Base-by-base conservation (phyloP, 2,888 invertebrate genomes). In the Chrysodeixis includens region DNA sequence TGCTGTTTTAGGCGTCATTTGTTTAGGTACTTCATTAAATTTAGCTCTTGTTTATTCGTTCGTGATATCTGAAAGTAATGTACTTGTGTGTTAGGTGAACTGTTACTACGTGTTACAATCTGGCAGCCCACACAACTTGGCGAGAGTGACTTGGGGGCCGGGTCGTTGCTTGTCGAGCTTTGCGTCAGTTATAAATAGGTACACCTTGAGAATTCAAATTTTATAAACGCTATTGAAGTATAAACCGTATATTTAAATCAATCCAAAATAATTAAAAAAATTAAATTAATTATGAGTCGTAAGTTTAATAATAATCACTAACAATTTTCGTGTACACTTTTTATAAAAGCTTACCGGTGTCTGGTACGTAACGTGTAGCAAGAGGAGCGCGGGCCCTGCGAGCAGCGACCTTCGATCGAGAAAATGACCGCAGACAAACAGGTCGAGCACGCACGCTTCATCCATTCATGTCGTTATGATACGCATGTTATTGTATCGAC, bases 401-500 rank as follows among this genome's bases (percentile, higher is more conserved):
- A 40, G n/a, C 40, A 40, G 14, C 54, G 14, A 20, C 26, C 22
- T 55, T 51, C 26, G 14, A 22, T 69, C 22, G 22, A 40, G 20
- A 6, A 14, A 35, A 54, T 54, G 35, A 55, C 20, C n/a, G 44
- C 60, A 22, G 30, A 59, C 8, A 22, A 44, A 52, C 32, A 40
- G 30, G 22, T 40, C 20, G 20, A 40, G 20, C 46, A 20, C 46
- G 46, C 46, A 49, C 46, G 40, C 46, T 26, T 6, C 26, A 26
- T 26, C 26, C 26, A 49, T 49, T 18, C 20, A 18, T 20, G 20
- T 20, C 16, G 18, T 49, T 49, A 18, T 10, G 18, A 20, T 49
- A 49, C 18, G 46, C 32, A 26, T n/a, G 53, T 30, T 57, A 26
- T 30, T 9, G 61, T 57, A 60, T 8, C 9, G 9, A 46, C 46